Conservation (phyloP, 2,797 vertebrate genomes). For the Scleropages formosus region DNA sequence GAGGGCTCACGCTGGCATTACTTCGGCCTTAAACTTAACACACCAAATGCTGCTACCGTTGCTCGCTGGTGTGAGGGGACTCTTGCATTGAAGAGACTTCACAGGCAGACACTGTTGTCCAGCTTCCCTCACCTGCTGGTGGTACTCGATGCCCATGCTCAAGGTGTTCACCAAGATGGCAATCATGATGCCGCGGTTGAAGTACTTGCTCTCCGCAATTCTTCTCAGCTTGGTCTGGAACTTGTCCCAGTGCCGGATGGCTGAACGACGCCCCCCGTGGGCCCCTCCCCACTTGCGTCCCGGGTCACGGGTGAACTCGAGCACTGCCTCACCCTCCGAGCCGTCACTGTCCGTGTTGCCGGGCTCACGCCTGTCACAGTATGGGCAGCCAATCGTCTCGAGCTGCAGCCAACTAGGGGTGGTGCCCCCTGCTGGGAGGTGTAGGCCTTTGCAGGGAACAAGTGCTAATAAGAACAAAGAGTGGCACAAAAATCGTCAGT, state of each 20-base stretch:
- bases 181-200: slow-evolving; percentile 95
- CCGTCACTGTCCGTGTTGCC: slow-evolving; percentile 67
- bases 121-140: slow-evolving; percentile 79
- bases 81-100: no score
- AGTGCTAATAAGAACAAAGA: slow-evolving; percentile 43
- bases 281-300: slow-evolving; percentile 39
- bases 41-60: no score
- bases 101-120: no score
- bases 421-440: slow-evolving; percentile 67
- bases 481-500: neutral
- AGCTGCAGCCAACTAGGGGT: slow-evolving; percentile 57
- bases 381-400: slow-evolving; percentile 75
- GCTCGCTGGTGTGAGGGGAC: no score
- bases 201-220: slow-evolving; percentile 94
- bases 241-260: slow-evolving; percentile 47
- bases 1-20: no score
- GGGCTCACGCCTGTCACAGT: slow-evolving; percentile 72
- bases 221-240: slow-evolving; percentile 54
- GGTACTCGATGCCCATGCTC: slow-evolving; percentile 96
- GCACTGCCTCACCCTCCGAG: slow-evolving; percentile 63
- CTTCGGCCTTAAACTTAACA: no score
- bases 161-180: slow-evolving; percentile 95
- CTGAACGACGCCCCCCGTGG: slow-evolving; percentile 55
- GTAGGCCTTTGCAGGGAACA: slow-evolving; percentile 54
- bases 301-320: slow-evolving; percentile 54